Percentiles rank a stretch among this genome's conserved stretches.
Evolutionary conservation across 2,113 vertebrate genomes (phyloP).

Genomic region (Panthera uncia): DNA sequence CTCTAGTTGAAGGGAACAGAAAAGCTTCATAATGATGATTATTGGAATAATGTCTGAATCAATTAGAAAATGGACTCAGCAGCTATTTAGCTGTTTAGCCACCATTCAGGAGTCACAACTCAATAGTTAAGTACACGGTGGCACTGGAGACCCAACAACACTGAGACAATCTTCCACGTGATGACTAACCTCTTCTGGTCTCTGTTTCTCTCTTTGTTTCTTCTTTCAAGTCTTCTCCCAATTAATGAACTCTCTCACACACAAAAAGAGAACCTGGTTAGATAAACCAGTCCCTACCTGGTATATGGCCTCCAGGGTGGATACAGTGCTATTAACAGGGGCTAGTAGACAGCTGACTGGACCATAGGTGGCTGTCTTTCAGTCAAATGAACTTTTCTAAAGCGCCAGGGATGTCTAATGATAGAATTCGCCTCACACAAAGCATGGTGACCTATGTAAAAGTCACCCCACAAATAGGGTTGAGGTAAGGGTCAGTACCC

Average conservation of each 20-base stretch:
- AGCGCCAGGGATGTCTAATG: background rate
- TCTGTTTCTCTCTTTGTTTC: background rate
- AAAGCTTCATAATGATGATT: background rate
- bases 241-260: background rate
- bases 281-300: background rate
- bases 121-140: background rate
- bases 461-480: background rate
- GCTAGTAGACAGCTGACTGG: background rate
- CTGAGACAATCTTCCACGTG: background rate
- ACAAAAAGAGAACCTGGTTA: background rate
- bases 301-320: background rate
- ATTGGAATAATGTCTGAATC: background rate
- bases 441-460: background rate
- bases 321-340: background rate
- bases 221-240: background rate
- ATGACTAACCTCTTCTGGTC: background rate
- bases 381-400: background rate
- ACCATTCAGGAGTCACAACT: background rate
- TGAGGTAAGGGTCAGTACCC: background rate
- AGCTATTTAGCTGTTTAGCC: background rate
- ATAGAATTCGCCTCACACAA: background rate
- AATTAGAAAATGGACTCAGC: background rate
- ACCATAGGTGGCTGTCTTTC: background rate
- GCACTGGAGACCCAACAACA: too few species aligned
- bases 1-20: background rate